Evolutionary conservation across 2,888 invertebrate species (phyloP).

Genomic region (Hydropsyche betteni): DNA sequence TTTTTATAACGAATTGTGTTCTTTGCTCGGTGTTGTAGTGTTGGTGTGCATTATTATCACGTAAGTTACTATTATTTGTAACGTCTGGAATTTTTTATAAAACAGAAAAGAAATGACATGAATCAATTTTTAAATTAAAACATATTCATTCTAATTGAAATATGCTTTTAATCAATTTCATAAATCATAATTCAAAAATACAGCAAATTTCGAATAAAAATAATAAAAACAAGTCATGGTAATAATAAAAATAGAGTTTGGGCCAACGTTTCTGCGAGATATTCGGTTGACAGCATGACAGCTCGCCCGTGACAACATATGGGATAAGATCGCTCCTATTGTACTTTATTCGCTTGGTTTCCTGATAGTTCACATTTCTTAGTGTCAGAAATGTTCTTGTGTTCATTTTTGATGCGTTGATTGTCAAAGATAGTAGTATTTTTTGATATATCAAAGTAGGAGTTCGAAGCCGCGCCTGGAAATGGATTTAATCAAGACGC

Average conservation of each 20-base stretch:
- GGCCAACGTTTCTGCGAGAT: neutral
- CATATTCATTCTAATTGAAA: no score
- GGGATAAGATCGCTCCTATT: neutral
- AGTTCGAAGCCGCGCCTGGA: neutral
- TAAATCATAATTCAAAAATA: no score
- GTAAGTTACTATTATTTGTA: no score
- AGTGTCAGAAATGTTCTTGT: neutral
- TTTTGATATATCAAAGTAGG: neutral
- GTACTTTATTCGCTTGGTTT: neutral
- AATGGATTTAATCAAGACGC: slow-evolving; percentile 37
- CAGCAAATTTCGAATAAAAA: no score
- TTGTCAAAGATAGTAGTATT: neutral
- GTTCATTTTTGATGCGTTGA: neutral
- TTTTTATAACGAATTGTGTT: no score
- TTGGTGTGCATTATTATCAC: no score
- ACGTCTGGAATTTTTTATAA: no score
- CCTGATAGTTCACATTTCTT: neutral
- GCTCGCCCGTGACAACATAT: slow-evolving; percentile 25
- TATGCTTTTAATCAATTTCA: no score
- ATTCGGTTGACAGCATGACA: slow-evolving; percentile 11
- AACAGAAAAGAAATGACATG: no score
- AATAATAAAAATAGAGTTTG: neutral
- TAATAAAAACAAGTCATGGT: no score
- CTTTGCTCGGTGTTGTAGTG: no score
- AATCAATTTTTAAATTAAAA: no score